Conservation (phyloP, 2,888 invertebrate species). For the Drosophila vallismaia region DNA sequence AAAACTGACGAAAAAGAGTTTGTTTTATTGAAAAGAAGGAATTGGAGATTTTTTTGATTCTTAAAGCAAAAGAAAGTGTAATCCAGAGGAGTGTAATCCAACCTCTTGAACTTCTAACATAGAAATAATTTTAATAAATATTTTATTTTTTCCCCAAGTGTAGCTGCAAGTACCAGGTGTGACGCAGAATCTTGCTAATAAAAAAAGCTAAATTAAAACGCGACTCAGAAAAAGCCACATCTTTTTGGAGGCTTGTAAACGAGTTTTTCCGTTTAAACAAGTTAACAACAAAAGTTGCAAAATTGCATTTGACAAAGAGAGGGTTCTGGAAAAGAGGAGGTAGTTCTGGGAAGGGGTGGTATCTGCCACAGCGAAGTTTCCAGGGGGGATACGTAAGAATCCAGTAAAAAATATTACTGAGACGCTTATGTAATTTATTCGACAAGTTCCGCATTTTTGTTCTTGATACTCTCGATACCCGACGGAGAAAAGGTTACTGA, state of each 20-base stretch:
- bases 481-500: slow-evolving; percentile 35
- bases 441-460: slow-evolving; percentile 39
- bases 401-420: slow-evolving; percentile 13
- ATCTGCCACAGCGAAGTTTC: slow-evolving; percentile 49
- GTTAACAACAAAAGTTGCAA: slow-evolving; percentile 61
- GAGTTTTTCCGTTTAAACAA: slow-evolving; percentile 66
- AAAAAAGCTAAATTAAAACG: slow-evolving; percentile 65
- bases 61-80: too few species aligned
- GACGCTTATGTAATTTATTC: slow-evolving; percentile 55
- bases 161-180: slow-evolving; percentile 53
- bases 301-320: slow-evolving; percentile 53
- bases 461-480: slow-evolving; percentile 14
- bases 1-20: slow-evolving; percentile 2
- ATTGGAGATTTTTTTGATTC: too few species aligned
- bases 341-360: neutral
- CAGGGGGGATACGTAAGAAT: slow-evolving; percentile 18
- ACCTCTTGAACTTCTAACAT: too few species aligned
- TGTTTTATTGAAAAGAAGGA: too few species aligned
- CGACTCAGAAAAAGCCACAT: slow-evolving; percentile 13
- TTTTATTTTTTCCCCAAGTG: slow-evolving; percentile 8
- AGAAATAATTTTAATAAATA: too few species aligned
- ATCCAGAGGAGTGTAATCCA: too few species aligned
- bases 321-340: neutral
- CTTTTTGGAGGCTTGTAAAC: slow-evolving; percentile 60
- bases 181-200: slow-evolving; percentile 58